A percentile compares a stretch with the other conserved stretches of the same genome.
Conservation (phyloP, 2,113 vertebrate species). For the Parus major region DNA sequence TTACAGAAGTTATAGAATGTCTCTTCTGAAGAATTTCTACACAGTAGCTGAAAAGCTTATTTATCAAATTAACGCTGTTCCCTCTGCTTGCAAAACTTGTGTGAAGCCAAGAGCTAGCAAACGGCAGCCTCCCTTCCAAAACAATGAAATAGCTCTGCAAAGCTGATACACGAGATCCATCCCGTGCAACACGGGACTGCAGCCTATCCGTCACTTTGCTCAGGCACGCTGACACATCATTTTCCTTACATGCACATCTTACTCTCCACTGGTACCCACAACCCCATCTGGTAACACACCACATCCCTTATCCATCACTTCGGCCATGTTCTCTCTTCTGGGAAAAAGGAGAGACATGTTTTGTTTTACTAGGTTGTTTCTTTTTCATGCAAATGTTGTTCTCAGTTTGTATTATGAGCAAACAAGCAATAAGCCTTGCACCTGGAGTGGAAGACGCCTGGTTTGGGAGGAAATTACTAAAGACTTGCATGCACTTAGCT, state of each 20-base stretch:
- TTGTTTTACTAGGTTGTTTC: slow-evolving; percentile 10
- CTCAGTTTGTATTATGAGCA: neutral
- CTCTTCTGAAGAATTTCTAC: neutral
- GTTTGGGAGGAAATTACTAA: neutral
- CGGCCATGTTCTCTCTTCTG: neutral
- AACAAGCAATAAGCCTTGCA: neutral
- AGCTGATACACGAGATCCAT: neutral
- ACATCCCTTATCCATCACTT: neutral
- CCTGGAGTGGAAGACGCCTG: neutral
- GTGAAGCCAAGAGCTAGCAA: neutral
- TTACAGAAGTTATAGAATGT: neutral
- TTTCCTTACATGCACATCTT: neutral
- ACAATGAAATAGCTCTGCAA: neutral
- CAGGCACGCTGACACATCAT: neutral
- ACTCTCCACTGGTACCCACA: neutral
- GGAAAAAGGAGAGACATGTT: neutral
- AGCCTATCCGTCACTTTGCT: neutral
- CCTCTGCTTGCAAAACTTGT: neutral
- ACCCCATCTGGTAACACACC: neutral
- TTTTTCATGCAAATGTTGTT: slow-evolving; percentile 34
- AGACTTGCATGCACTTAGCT: neutral
- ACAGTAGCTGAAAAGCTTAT: neutral
- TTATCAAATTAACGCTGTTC: neutral
- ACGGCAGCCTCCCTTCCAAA: neutral
- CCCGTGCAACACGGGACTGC: neutral